Evolutionary conservation across 2,113 vertebrate species (phyloP).

Genomic region (Engystomops pustulosus): DNA sequence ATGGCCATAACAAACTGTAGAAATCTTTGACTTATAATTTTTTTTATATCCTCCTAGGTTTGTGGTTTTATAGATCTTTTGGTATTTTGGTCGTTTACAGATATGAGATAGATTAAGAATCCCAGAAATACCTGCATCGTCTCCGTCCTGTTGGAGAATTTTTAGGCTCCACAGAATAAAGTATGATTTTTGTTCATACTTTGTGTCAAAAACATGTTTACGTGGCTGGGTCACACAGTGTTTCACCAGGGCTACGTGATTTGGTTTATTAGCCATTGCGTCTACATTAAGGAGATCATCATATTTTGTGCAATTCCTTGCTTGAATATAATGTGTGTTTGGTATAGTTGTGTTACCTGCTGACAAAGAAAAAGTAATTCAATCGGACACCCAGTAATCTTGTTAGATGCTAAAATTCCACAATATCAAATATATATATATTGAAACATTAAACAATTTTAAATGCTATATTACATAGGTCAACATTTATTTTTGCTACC

Average conservation of each 20-base stretch:
- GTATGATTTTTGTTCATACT: too few species aligned
- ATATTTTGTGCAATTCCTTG: neutral
- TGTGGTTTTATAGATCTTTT: neutral
- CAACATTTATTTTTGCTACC: too few species aligned
- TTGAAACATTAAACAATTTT: neutral
- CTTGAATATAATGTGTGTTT: neutral
- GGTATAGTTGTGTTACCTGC: neutral
- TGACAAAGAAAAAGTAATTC: neutral
- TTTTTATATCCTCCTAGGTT: neutral
- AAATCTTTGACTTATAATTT: neutral
- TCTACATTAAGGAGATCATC: neutral
- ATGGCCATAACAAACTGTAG: neutral
- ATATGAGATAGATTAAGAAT: neutral
- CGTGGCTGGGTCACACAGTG: neutral
- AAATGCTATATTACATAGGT: too few species aligned
- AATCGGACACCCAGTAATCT: neutral
- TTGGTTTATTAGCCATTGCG: neutral
- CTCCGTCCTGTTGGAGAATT: neutral
- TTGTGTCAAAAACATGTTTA: too few species aligned
- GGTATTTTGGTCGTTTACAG: neutral
- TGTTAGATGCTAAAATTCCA: neutral
- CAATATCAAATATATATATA: neutral
- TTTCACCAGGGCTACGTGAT: neutral
- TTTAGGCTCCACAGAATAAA: neutral
- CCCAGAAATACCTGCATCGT: neutral